Evolutionary conservation across 2,113 vertebrate genomes (phyloP), one percentile per base, ranked within the genome.

Genomic region (Melanerpes aurifrons): DNA sequence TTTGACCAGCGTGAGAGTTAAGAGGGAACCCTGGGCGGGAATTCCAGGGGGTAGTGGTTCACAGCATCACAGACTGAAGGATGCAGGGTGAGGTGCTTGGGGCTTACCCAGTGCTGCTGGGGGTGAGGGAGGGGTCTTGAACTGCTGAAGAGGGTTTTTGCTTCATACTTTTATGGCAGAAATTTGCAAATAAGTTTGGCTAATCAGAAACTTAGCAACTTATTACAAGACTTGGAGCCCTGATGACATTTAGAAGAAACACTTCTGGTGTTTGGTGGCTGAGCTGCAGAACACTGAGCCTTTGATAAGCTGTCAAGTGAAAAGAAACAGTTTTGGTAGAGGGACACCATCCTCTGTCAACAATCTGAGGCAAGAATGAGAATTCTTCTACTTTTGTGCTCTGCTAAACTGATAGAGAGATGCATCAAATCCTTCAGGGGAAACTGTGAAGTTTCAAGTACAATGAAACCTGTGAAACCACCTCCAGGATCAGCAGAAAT

Each of bases 391-490:
- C 86, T 95, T 95, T 70, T 84, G 67, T 94, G 29, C 45, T 95
- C 69, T 88, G 96, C 93, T 96, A 79, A 94, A 81, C 66, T 0
- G 3, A 78, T 93, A 86, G 53, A 67, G 71, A 91, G 79, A 86
- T 40, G 67, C 87, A 94, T 89, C 92, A 95, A 53, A 91, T 95
- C 88, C 77, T 90, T 96, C 90, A 88, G 93, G 66, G 87, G 73
- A 94, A 93, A 76, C 96, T 95, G 95, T 96, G 96, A 96, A 96
- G 94, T 96, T 96, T 96, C 93, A 94, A 96, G 93, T 96, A 96
- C 96, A 94, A 94, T 96, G 94, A 94, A 96, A 96, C 87, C 94
- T 96, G 95, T 95, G 96, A 96, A 96, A 93, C 93, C 91, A 95
- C 93, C 95, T 96, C 93, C 93, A 94, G 96, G 96, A 95, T 95